Evolutionary conservation across 2,888 invertebrate genomes (phyloP).

Genomic region (Orchesellides sinensis): DNA sequence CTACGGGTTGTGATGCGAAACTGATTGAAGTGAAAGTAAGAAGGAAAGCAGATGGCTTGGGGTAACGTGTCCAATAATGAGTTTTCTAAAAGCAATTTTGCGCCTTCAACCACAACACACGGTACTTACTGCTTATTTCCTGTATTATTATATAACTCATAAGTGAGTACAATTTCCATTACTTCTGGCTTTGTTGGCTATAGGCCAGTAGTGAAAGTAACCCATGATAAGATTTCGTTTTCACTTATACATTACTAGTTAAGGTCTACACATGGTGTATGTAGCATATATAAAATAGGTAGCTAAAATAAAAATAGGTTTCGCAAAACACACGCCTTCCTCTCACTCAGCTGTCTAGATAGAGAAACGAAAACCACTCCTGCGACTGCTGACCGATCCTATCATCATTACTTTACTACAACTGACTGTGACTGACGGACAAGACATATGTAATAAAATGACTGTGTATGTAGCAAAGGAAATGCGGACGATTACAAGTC

Average conservation of each 20-base stretch:
- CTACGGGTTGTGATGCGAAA: constrained; percentile 47
- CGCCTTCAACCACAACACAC: constrained; percentile 44
- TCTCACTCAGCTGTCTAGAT: neutral
- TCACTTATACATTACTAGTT: constrained; percentile 22
- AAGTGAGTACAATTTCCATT: neutral
- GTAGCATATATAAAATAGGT: constrained; percentile 6
- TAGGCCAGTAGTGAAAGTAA: constrained; percentile 57
- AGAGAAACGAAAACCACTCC: neutral
- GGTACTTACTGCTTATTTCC: constrained; percentile 28
- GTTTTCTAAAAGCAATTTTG: constrained; percentile 62
- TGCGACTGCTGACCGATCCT: constrained; percentile 29
- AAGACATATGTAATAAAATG: constrained; percentile 20
- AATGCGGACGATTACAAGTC: constrained; percentile 27
- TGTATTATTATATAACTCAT: constrained; percentile 9
- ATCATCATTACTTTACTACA: constrained; percentile 3
- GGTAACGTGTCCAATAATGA: constrained; percentile 61
- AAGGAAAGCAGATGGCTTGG: constrained; percentile 59
- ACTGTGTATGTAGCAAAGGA: constrained; percentile 10
- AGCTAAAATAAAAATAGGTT: constrained; percentile 14
- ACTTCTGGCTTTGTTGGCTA: constrained; percentile 21
- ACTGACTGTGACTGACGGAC: constrained; percentile 17
- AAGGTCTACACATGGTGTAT: neutral
- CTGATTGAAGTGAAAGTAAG: constrained; percentile 56
- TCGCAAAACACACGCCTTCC: constrained; percentile 1
- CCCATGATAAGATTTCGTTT: constrained; percentile 30